Evolutionary conservation across 2,888 invertebrate species (phyloP).

Genomic region (Metacarcinus magister): DNA sequence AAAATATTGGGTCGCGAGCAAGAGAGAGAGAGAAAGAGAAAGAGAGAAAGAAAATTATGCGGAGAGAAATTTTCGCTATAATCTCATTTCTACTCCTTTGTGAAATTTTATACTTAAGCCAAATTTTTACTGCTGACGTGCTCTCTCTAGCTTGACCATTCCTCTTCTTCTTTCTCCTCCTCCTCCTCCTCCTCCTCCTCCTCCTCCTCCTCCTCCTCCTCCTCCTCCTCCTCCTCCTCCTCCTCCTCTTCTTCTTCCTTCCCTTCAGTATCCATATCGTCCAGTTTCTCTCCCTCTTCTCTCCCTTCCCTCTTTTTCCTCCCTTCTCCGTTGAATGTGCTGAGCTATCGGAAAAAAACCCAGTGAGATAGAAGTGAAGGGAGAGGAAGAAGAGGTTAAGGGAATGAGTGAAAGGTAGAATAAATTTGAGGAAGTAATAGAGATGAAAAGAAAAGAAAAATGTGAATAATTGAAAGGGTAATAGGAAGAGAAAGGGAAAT

Average conservation of each 20-base stretch:
- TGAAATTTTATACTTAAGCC: neutral
- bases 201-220: neutral
- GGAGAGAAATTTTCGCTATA: neutral
- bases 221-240: neutral
- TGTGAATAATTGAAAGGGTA: neutral
- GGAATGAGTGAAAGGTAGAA: neutral
- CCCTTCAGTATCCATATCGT: neutral
- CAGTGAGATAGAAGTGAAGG: neutral
- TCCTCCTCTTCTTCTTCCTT: neutral
- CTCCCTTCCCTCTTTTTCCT: neutral
- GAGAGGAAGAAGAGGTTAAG: neutral
- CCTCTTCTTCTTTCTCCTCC: constrained; percentile 26
- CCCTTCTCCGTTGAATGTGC: neutral
- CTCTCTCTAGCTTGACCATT: neutral
- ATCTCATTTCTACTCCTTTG: neutral
- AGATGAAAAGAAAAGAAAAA: neutral
- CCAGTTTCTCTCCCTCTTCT: neutral
- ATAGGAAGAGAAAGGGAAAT: neutral
- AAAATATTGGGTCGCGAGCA: constrained; percentile 22
- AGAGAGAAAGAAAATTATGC: constrained; percentile 3
- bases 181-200: constrained; percentile 12
- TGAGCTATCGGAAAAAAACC: neutral
- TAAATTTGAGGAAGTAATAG: neutral
- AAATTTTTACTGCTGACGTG: neutral
- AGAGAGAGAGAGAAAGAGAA: constrained; percentile 1